phyloP scores from a whole-genome alignment of 92 coral and sea anemone genomes.

The Plumapathes pennacea region DNA sequence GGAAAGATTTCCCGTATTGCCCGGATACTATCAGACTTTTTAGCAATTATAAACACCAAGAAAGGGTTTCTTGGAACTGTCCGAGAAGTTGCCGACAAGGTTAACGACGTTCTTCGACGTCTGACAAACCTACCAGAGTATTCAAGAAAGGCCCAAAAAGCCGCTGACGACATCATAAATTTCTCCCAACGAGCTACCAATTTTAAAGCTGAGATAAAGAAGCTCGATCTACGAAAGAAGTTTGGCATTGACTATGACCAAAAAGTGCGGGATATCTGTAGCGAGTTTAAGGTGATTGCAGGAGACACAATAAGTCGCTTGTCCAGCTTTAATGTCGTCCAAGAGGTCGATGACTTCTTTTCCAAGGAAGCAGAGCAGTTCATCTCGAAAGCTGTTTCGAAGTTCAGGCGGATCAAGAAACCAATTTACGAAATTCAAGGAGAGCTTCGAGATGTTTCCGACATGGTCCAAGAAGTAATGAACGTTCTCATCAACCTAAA shows the following conservation, averaged over 20 bases:
- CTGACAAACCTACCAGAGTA: slow-evolving; percentile 74
- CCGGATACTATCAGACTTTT: slow-evolving; percentile 72
- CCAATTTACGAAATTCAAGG: slow-evolving; percentile 64
- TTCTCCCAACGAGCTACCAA: slow-evolving; percentile 72
- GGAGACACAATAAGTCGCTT: slow-evolving; percentile 58
- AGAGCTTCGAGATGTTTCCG: slow-evolving; percentile 56
- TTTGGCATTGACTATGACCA: slow-evolving; percentile 74
- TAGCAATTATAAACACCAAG: slow-evolving; percentile 74
- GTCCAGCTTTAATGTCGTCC: slow-evolving; percentile 61
- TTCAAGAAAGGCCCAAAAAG: slow-evolving; percentile 77
- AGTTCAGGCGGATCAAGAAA: slow-evolving; percentile 62
- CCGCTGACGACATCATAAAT: slow-evolving; percentile 77
- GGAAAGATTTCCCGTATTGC: slow-evolving; percentile 83
- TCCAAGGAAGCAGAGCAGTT: slow-evolving; percentile 71
- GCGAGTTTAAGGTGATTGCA: slow-evolving; percentile 66
- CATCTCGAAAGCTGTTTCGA: slow-evolving; percentile 55
- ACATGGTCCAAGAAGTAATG: slow-evolving; percentile 65
- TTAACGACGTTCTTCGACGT: slow-evolving; percentile 63
- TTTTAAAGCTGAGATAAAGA: slow-evolving; percentile 68
- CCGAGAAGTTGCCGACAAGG: slow-evolving; percentile 55
- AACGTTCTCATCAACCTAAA: slow-evolving; percentile 67
- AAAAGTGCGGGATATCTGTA: slow-evolving; percentile 69
- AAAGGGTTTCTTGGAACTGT: slow-evolving; percentile 74
- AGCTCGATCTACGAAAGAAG: slow-evolving; percentile 68
- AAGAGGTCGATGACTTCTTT: slow-evolving; percentile 67